A percentile compares a stretch with the other conserved stretches of the same genome.
phyloP scores from a whole-genome alignment of 2,797 vertebrate species.

The Pantherophis vulpinus region DNA sequence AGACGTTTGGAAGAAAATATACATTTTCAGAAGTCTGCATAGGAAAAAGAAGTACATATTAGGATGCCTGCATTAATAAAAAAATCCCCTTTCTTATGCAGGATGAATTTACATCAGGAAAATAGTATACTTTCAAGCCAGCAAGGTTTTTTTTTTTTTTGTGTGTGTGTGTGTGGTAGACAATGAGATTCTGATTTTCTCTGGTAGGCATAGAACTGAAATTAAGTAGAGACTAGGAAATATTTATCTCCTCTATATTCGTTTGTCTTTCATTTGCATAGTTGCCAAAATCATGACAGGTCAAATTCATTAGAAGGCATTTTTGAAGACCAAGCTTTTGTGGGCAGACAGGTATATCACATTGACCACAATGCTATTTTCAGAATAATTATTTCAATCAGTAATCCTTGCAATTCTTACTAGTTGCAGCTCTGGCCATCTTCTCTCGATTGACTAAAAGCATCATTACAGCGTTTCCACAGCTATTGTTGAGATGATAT shows the following conservation, averaged over 20 bases:
- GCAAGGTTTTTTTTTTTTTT: neutral
- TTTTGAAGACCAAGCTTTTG: neutral
- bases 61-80: neutral
- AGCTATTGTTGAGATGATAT: neutral
- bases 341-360: neutral
- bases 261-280: neutral
- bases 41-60: neutral
- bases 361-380: neutral
- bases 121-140: neutral
- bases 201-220: neutral
- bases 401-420: neutral
- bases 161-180: neutral
- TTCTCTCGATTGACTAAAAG: neutral
- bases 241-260: neutral
- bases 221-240: neutral
- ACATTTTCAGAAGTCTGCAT: neutral
- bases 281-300: neutral
- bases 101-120: neutral
- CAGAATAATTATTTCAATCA: neutral
- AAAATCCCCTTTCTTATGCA: neutral
- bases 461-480: neutral
- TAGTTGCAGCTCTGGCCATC: neutral
- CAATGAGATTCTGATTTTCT: neutral
- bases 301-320: neutral
- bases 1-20: neutral